These are phyloP conservation scores for Amyelois transitella DNA, from an alignment of 1,140 invertebrate species.

Conservation along the genomic window DNA sequence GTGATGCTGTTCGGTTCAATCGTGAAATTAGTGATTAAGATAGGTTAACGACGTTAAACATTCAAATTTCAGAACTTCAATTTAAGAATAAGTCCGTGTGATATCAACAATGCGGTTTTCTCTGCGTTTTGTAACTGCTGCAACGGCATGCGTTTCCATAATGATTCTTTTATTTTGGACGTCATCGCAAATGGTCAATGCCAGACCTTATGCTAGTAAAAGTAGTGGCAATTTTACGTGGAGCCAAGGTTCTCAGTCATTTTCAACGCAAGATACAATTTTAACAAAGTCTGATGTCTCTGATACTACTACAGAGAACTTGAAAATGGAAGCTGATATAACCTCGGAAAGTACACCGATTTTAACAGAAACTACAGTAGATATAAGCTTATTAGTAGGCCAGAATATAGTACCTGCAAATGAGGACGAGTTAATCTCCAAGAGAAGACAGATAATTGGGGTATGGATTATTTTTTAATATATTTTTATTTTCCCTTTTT, in stretches of 20 bases:
- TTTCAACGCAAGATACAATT: not conserved
- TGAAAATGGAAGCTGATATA: not conserved
- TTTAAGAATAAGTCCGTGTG: not conserved
- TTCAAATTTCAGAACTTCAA: not conserved
- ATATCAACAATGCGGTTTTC: conserved; percentile 33
- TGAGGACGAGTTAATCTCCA: not conserved
- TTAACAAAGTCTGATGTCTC: too few species aligned
- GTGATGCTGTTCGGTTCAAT: not conserved
- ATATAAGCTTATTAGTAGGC: not conserved
- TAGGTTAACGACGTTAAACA: not conserved
- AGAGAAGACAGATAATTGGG: not conserved
- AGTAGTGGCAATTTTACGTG: not conserved
- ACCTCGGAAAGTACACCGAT: not conserved
- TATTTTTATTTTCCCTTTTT: too few species aligned
- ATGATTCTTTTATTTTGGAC: conserved; percentile 25
- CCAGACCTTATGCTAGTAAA: not conserved
- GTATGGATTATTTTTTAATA: not conserved
- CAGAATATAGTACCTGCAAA: not conserved
- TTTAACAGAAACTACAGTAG: not conserved
- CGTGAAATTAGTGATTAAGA: not conserved
- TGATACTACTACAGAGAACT: not conserved
- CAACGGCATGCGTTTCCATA: conserved; percentile 15
- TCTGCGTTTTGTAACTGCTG: conserved; percentile 21
- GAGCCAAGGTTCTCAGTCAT: not conserved
- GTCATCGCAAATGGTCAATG: not conserved